Conservation (phyloP, 2,888 invertebrate species). For the Ferdinandea cuprea region DNA sequence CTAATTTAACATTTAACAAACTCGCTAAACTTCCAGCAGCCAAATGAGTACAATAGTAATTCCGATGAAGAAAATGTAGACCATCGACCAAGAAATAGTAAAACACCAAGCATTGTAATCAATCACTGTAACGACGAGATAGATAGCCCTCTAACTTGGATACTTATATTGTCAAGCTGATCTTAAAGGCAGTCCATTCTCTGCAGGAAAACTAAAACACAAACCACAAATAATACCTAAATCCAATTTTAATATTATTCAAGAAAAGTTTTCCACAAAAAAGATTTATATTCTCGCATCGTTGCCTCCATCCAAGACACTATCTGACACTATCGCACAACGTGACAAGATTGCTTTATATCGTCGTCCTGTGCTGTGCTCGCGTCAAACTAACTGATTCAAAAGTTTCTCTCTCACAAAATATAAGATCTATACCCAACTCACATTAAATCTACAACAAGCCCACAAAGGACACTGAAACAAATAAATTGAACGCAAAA, state of each 20-base stretch:
- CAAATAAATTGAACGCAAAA: conserved; percentile 22
- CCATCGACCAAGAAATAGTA: no score
- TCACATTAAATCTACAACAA: conserved; percentile 22
- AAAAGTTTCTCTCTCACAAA: conserved; percentile 49
- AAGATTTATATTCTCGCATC: conserved; percentile 36
- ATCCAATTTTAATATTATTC: conserved; percentile 27
- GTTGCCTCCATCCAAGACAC: conserved; percentile 5
- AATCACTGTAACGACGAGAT: no score
- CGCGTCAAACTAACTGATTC: conserved; percentile 28
- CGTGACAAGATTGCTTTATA: conserved; percentile 46
- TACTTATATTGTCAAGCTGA: no score
- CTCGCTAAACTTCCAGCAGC: no score
- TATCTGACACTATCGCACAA: conserved; percentile 59
- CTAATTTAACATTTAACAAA: no score
- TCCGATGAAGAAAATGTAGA: no score
- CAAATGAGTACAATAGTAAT: no score
- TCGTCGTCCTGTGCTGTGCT: conserved; percentile 1
- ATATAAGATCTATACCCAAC: conserved; percentile 63
- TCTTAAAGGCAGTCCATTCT: no score
- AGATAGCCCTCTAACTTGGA: no score
- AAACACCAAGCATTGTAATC: no score
- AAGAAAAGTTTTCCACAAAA: conserved; percentile 39
- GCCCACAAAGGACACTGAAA: conserved; percentile 1
- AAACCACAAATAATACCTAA: no score
- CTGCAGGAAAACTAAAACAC: no score